Evolutionary conservation across 2,888 invertebrate species (phyloP), one percentile per base, ranked within the genome.

Genomic region (Chorisops tibialis): DNA sequence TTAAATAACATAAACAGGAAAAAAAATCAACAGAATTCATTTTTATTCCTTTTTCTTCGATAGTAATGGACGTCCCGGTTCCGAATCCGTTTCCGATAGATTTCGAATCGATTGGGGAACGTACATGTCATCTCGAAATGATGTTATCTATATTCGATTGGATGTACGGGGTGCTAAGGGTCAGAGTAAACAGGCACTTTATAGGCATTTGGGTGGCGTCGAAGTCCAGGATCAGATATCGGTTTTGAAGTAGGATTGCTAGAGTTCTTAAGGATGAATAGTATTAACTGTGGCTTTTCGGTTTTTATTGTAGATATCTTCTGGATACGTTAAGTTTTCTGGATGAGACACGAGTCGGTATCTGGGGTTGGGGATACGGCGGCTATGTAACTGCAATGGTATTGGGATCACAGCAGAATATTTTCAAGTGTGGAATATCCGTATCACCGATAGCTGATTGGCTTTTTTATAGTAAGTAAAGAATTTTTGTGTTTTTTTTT

Each of bases 301-400:
- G 11, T 30, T 35, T 59, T 59, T 38, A 35, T 58, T 59, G 37
- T 59, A 89, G 89, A 77, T 84, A 91, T 80, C 85, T 95, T 70
- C 81, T 91, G 74, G 87, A 92, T 63, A 89, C 86, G 50, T 83
- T 89, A 70, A 87, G 87, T 73, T 96, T 87, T 79, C 83, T 96
- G 73, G 93, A 96, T 79, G 87, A 88, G 72, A 87, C 89, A 2
- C 84, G 93, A 63, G 91, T 94, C 48, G 95, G 93, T 7, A 89
- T 97, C 62, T 96, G 94, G 94, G 96, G 96, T 45, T 94, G 95
- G 94, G 96, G 95, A 14, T 96, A 95, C 79, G 96, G 78, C 4
- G 96, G 96, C 7, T 96, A 94, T 79, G 91, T 95, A 38, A 91
- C 95, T n/a, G 84, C 93, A 56, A 93, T 93, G 87, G 86, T 92